These are phyloP conservation scores for Podocnemis expansa DNA, from an alignment of 2,113 vertebrate genomes.

Conservation along the genomic window DNA sequence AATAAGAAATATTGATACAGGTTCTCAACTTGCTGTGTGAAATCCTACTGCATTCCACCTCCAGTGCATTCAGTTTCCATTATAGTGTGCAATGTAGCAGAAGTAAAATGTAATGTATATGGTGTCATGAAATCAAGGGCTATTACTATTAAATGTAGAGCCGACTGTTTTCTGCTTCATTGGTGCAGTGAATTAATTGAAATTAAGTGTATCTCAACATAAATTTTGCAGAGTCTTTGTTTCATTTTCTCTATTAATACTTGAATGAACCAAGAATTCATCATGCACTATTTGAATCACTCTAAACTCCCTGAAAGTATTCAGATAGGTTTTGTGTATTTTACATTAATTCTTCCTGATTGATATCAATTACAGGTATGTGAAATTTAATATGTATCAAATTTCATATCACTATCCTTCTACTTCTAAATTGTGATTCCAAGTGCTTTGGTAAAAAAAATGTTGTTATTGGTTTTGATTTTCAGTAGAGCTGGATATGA, in stretches of 20 bases:
- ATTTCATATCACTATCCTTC: slow-evolving; percentile 28
- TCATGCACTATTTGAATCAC: slow-evolving; percentile 33
- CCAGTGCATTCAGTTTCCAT: neutral
- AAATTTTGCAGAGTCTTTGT: slow-evolving; percentile 54
- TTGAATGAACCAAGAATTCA: slow-evolving; percentile 59
- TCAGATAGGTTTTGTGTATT: slow-evolving; percentile 21
- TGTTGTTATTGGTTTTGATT: neutral
- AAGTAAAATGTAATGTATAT: slow-evolving; percentile 46
- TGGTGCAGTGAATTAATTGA: slow-evolving; percentile 58
- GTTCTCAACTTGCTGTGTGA: neutral
- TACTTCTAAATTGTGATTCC: neutral
- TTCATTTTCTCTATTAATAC: slow-evolving; percentile 56
- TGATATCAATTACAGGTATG: slow-evolving; percentile 38
- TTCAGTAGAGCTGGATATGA: neutral
- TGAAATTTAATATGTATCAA: slow-evolving; percentile 26
- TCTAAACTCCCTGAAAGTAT: slow-evolving; percentile 23
- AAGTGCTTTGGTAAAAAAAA: slow-evolving; percentile 10
- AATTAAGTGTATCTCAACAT: slow-evolving; percentile 52
- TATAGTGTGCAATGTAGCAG: neutral
- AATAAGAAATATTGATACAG: neutral
- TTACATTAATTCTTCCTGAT: slow-evolving; percentile 35
- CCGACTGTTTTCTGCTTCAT: slow-evolving; percentile 55
- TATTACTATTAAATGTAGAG: slow-evolving; percentile 42
- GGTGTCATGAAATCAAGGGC: slow-evolving; percentile 19
- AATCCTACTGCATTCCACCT: neutral